Evolutionary conservation across 2,888 invertebrate species (phyloP).

Genomic region (Oconnorella tubifera): DNA sequence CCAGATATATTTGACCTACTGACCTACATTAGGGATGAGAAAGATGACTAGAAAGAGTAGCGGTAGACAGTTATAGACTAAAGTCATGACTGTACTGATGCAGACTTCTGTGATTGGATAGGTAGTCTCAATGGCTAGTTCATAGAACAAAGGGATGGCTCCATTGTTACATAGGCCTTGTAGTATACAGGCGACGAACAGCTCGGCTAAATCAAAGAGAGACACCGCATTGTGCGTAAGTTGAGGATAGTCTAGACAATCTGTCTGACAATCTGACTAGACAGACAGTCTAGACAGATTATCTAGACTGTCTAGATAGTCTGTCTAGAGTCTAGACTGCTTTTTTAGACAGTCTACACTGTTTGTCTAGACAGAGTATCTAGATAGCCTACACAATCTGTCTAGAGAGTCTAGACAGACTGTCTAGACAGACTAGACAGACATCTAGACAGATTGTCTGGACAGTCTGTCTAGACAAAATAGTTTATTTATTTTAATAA

Average conservation of each 20-base stretch:
- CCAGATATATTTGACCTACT: too few species aligned
- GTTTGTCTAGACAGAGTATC: too few species aligned
- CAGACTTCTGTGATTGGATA: constrained; percentile 34
- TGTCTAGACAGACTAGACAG: too few species aligned
- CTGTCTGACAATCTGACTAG: neutral
- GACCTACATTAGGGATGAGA: neutral
- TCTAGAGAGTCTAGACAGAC: too few species aligned
- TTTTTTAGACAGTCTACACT: too few species aligned
- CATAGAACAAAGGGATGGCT: constrained; percentile 33
- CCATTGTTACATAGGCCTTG: constrained; percentile 33
- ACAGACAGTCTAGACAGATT: too few species aligned
- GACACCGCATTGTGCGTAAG: neutral
- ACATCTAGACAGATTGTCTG: too few species aligned
- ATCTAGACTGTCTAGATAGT: too few species aligned
- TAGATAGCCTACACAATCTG: too few species aligned
- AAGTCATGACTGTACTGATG: constrained; percentile 29
- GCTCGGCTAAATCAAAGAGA: constrained; percentile 20
- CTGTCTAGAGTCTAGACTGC: neutral
- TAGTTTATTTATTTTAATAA: too few species aligned
- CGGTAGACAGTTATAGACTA: constrained; percentile 33
- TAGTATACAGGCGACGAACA: constrained; percentile 23
- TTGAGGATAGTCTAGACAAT: neutral
- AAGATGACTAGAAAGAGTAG: constrained; percentile 27
- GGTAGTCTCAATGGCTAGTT: constrained; percentile 34
- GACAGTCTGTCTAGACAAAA: too few species aligned